phyloP scores from a whole-genome alignment of 2,797 vertebrate genomes.

The Scleropages formosus region DNA sequence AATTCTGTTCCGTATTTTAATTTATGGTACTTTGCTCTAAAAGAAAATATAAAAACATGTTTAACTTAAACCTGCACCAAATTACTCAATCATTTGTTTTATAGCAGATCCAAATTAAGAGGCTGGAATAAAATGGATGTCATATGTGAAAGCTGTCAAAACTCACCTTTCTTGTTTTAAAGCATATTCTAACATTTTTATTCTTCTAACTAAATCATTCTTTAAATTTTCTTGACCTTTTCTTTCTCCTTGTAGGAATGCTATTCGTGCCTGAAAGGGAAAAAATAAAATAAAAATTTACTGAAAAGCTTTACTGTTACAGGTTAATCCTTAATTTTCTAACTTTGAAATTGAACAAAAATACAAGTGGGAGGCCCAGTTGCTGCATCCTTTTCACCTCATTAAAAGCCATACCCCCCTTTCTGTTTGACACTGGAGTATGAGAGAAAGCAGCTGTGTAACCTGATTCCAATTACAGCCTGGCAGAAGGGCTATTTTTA shows the following conservation, averaged over 20 bases:
- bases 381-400: background rate
- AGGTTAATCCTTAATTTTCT: background rate
- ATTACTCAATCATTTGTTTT: background rate
- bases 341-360: background rate
- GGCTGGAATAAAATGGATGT: background rate
- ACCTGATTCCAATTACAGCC: constrained; percentile 45
- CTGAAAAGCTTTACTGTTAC: background rate
- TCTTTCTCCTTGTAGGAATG: constrained; percentile 97
- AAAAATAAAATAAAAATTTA: background rate
- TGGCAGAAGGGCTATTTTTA: constrained; percentile 51
- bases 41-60: constrained; percentile 36
- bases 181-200: constrained; percentile 99
- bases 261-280: constrained; percentile 87
- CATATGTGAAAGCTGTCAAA: background rate
- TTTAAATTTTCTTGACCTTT: constrained; percentile 99
- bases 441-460: constrained; percentile 49
- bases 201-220: constrained; percentile 98
- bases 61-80: background rate
- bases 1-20: constrained; percentile 98
- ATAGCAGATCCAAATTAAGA: background rate
- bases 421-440: constrained; percentile 6
- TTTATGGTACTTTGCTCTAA: constrained; percentile 97
- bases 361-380: background rate
- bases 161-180: constrained; percentile 97
- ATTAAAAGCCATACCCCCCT: background rate